phyloP scores from a whole-genome alignment of 2,113 vertebrate genomes.

The Catharus bicknelli region DNA sequence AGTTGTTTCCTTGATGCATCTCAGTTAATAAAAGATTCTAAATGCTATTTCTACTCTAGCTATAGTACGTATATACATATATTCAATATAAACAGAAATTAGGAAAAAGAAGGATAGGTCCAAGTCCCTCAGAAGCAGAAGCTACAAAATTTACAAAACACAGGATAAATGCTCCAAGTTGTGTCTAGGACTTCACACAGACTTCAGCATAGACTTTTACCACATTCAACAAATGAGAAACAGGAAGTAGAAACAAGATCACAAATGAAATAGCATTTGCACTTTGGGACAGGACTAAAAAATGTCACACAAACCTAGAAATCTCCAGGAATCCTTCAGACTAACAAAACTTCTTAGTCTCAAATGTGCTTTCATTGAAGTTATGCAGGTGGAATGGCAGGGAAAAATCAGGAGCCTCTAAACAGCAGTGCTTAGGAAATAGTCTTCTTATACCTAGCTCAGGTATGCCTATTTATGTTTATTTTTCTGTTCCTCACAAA shows the following conservation, averaged over 20 bases:
- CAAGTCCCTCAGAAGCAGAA: not conserved
- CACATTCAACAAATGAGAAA: not conserved
- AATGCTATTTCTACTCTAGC: not conserved
- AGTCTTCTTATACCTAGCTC: not conserved
- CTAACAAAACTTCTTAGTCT: not conserved
- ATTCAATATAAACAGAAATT: not conserved
- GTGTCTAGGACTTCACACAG: not conserved
- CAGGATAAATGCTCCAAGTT: not conserved
- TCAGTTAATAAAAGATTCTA: not conserved
- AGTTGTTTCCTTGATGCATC: not conserved
- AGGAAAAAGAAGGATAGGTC: not conserved
- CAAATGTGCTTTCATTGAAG: not conserved
- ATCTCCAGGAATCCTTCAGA: not conserved
- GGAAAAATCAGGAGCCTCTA: not conserved
- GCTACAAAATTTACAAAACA: not conserved
- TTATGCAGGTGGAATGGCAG: not conserved
- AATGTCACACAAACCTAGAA: not conserved
- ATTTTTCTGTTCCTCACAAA: not conserved
- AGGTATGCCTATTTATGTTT: not conserved
- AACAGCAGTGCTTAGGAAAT: not conserved
- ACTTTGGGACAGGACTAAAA: not conserved
- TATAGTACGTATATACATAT: not conserved
- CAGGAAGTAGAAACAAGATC: not conserved
- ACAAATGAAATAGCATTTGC: not conserved
- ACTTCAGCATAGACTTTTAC: not conserved